phyloP scores from a whole-genome alignment of 2,113 vertebrate species.

The Mola mola region DNA sequence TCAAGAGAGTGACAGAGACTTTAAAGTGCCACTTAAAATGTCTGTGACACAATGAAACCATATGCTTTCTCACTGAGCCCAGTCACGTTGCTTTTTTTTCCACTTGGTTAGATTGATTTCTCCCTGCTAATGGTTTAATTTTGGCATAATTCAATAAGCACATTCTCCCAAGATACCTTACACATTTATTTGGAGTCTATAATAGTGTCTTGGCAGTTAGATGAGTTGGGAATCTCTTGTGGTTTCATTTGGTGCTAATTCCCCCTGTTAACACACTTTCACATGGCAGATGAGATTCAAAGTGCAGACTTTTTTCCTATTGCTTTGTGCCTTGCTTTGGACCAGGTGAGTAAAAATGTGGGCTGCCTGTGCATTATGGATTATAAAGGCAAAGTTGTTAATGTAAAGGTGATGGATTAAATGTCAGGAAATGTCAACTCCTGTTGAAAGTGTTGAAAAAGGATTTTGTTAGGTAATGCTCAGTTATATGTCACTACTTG shows the following conservation, averaged over 20 bases:
- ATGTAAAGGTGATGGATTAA: not conserved
- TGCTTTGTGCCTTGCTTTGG: slow-evolving; percentile 8
- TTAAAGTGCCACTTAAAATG: slow-evolving; percentile 46
- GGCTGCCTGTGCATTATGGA: not conserved
- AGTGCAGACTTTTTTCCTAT: slow-evolving; percentile 20
- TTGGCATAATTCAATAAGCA: slow-evolving; percentile 76
- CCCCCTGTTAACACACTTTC: slow-evolving; percentile 76
- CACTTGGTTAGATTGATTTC: slow-evolving; percentile 66
- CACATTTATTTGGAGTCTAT: slow-evolving; percentile 73
- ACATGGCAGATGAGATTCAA: slow-evolving; percentile 59
- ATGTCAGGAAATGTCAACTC: not conserved
- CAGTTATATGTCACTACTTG: too few relatives aligned
- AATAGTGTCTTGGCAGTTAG: slow-evolving; percentile 72
- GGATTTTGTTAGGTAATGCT: too few relatives aligned
- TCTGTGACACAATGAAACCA: slow-evolving; percentile 30
- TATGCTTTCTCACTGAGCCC: not conserved
- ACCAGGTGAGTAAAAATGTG: slow-evolving; percentile 1
- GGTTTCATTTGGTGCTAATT: slow-evolving; percentile 76
- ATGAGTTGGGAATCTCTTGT: slow-evolving; percentile 66
- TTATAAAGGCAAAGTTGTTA: not conserved
- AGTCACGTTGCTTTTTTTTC: slow-evolving; percentile 28
- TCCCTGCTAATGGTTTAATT: slow-evolving; percentile 77
- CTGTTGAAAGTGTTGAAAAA: not conserved
- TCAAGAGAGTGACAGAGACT: not conserved
- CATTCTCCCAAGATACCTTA: slow-evolving; percentile 66